These are phyloP conservation scores for Zaprionus taronus DNA, from an alignment of 1,140 invertebrate species.

Conservation along the genomic window DNA sequence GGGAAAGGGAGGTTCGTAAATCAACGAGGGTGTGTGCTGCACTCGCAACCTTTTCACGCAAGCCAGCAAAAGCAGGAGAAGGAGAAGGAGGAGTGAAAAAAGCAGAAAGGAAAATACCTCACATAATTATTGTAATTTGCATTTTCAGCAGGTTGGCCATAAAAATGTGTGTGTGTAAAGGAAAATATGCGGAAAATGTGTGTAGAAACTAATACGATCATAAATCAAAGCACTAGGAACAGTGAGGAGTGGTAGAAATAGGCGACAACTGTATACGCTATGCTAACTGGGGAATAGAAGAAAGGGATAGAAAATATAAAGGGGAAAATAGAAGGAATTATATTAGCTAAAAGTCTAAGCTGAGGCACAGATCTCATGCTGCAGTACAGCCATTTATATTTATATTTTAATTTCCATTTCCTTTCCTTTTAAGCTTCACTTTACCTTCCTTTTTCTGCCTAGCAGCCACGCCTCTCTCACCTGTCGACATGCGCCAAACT, in stretches of 20 bases:
- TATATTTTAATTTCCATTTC: neutral
- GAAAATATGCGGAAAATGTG: constrained; percentile 50
- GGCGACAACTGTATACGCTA: constrained; percentile 32
- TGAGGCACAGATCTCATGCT: too few species aligned
- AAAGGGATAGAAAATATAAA: neutral
- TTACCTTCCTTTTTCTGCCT: neutral
- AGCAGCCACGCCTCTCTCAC: neutral
- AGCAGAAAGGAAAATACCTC: constrained; percentile 44
- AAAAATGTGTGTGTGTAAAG: constrained; percentile 10
- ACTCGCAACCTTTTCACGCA: constrained; percentile 38
- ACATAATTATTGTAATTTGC: constrained; percentile 79
- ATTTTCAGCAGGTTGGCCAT: constrained; percentile 54
- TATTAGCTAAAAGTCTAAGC: too few species aligned
- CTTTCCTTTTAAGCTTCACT: neutral
- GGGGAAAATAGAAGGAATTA: too few species aligned
- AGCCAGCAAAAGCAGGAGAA: neutral
- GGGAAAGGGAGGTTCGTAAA: neutral
- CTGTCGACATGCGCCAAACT: neutral
- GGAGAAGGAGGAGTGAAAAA: constrained; percentile 6
- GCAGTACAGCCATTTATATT: neutral
- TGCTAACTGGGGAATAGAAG: too few species aligned
- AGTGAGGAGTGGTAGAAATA: neutral
- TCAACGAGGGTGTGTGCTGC: constrained; percentile 40
- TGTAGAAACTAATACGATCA: constrained; percentile 65
- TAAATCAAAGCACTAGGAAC: constrained; percentile 64